Percentiles rank a stretch among this genome's conserved stretches.
Conservation (phyloP, 2,113 vertebrate species). For the Bombycilla garrulus region DNA sequence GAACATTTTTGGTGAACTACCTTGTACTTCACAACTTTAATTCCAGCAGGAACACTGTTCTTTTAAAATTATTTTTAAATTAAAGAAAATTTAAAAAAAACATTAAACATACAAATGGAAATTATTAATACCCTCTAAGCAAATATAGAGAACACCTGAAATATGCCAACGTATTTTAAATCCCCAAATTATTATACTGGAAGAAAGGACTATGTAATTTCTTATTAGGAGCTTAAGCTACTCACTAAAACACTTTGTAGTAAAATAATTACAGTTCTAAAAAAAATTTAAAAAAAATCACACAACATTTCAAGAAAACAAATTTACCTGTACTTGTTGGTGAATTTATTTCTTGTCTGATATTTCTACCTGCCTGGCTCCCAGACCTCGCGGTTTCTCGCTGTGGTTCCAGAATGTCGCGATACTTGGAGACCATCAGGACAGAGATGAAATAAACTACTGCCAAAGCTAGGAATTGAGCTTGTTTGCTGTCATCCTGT, state of each 20-base stretch:
- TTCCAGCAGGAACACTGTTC: not conserved
- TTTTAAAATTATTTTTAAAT: not conserved
- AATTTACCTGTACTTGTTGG: slow-evolving; percentile 95
- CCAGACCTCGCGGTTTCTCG: slow-evolving; percentile 91
- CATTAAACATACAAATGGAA: not conserved
- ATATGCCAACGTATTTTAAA: not conserved
- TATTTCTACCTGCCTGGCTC: slow-evolving; percentile 91
- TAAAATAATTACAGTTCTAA: not conserved
- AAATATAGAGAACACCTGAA: not conserved
- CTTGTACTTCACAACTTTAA: not conserved
- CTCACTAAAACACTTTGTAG: not conserved
- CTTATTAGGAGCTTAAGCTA: not conserved
- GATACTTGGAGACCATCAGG: slow-evolving; percentile 98
- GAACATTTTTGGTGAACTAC: not conserved
- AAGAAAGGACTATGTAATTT: not conserved
- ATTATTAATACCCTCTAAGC: not conserved
- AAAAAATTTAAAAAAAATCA: not conserved
- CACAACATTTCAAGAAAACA: not conserved
- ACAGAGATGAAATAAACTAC: slow-evolving; percentile 99
- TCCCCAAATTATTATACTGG: not conserved
- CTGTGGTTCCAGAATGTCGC: slow-evolving; percentile 96
- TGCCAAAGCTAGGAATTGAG: slow-evolving; percentile 95
- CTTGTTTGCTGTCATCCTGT: slow-evolving; percentile 98
- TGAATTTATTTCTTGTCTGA: slow-evolving; percentile 98
- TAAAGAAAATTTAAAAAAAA: not conserved